Evolutionary conservation across 2,797 vertebrate species (phyloP).

Genomic region (Tragopan temminckii): DNA sequence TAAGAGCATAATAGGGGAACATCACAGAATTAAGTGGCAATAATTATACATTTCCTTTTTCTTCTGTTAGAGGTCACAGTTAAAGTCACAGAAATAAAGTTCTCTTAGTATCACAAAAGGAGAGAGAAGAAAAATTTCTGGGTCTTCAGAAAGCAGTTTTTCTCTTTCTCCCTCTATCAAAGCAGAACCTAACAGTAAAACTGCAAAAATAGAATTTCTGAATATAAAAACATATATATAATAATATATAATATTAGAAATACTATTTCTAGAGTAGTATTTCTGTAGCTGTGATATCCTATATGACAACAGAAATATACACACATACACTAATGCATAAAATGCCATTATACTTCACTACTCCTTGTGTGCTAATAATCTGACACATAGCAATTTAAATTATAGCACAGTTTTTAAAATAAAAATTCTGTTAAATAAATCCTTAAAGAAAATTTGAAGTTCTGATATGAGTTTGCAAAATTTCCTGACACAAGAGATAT

Average conservation of each 20-base stretch:
- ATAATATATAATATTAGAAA: too few species aligned
- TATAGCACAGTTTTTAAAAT: neutral
- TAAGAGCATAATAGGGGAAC: neutral
- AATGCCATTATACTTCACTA: neutral
- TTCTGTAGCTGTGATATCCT: neutral
- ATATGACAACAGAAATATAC: neutral
- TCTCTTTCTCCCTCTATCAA: neutral
- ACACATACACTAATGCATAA: neutral
- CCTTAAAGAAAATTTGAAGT: constrained; percentile 28
- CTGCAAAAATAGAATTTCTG: neutral
- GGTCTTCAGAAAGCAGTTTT: neutral
- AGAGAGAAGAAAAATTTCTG: neutral
- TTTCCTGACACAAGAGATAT: constrained; percentile 29
- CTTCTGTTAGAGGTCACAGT: constrained; percentile 6
- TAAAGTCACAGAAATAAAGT: constrained; percentile 25
- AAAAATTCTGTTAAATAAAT: constrained; percentile 3
- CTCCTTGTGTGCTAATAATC: neutral
- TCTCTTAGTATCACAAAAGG: neutral
- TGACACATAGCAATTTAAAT: constrained; percentile 43
- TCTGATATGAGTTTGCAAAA: neutral
- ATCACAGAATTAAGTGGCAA: neutral
- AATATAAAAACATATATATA: too few species aligned
- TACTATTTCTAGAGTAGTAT: neutral
- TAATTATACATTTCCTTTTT: constrained; percentile 57
- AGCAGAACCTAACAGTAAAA: neutral